A percentile compares a stretch with the other conserved stretches of the same genome.
Conservation (phyloP, 2,113 vertebrate species). For the Galbula dea region DNA sequence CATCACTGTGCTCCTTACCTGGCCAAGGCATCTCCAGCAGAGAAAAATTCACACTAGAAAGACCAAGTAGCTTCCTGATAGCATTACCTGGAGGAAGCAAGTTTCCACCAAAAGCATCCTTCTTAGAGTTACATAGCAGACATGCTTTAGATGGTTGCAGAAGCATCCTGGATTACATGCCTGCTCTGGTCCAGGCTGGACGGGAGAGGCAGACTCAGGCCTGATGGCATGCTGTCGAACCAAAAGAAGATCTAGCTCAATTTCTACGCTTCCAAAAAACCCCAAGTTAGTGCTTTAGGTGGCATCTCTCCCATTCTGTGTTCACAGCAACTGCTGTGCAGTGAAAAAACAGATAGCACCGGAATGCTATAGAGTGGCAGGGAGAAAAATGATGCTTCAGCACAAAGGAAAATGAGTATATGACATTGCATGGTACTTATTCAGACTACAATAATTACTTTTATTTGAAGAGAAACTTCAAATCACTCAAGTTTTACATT, state of each 20-base stretch:
- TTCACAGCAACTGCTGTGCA: background rate
- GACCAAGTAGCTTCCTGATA: background rate
- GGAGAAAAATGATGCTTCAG: background rate
- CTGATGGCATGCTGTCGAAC: rapidly evolving
- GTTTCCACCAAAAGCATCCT: background rate
- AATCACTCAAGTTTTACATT: background rate
- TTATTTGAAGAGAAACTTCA: background rate
- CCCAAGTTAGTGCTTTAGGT: background rate
- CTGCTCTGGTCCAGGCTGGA: background rate
- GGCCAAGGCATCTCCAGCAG: background rate
- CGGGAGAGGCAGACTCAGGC: background rate
- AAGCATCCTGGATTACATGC: background rate
- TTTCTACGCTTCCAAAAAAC: background rate
- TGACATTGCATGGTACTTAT: rapidly evolving
- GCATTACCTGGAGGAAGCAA: background rate
- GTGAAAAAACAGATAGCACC: background rate
- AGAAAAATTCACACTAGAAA: background rate
- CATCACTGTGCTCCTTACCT: background rate
- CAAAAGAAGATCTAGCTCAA: background rate
- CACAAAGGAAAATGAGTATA: background rate
- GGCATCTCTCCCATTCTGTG: background rate
- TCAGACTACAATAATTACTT: background rate
- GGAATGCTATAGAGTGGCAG: background rate
- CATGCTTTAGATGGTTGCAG: background rate
- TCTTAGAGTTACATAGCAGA: background rate